Evolutionary conservation across 2,797 vertebrate genomes (phyloP), one percentile per base, ranked within the genome.

Genomic region (Silurus aristotelis): DNA sequence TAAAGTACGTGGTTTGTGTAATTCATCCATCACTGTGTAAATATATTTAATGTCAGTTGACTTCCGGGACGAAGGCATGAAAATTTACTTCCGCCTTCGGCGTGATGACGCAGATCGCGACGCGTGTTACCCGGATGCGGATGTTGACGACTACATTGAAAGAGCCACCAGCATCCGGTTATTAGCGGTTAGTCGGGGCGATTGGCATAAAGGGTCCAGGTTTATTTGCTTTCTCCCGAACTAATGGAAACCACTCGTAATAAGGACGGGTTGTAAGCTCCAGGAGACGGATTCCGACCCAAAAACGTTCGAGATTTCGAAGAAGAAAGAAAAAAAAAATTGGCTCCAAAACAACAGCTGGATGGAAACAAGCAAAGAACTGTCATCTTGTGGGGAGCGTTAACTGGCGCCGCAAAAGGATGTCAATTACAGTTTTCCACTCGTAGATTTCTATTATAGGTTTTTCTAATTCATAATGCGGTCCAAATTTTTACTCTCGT

Each of bases 91-190:
- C 58, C 58, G 60, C 0, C 38, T 15, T 22, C 38, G 48, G 38
- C 2, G 12, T 38, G 66, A 19, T 75, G 82, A 75, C 82, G 82
- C 75, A 19, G 8, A 0, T 25, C 9, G 25, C 70, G 60, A 64
- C 31, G 85, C 73, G 48, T 80, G 20, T 38, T 88, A 82, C 86
- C 90, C 90, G 91, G 94, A 95, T 95, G 90, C 93, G 94, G 93
- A 94, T 92, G 92, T 93, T 94, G 93, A 89, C 90, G 86, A 75
- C 2, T 66, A 12, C 43, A 48, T 25, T 43, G 64, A 27, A 67
- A 3, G 0, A 48, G 61, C 22, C 4, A 19, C 43, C 43, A 25
- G 78, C 78, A 66, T 80, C 78, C 78, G 78, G 78, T 80, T 80
- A 64, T 80, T 80, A 80, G 78, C 61, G 61, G 78, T 61, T 48